Evolutionary conservation across 2,888 invertebrate genomes (phyloP), one percentile per base, ranked within the genome.

Genomic region (Cybosia mesomella): DNA sequence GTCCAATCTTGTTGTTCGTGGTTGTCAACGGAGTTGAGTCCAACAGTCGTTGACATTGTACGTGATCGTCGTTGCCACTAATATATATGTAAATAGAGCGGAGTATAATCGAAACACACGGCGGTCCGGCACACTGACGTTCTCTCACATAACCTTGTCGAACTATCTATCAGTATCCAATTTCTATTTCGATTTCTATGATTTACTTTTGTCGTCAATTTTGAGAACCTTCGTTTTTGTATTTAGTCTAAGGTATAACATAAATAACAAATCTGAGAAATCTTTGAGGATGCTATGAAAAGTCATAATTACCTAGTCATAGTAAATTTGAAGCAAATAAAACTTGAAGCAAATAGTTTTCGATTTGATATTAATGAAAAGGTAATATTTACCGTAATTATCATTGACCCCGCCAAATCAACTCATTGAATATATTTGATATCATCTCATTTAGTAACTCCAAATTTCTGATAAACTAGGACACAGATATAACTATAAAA

Each of bases 381-480:
- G 28, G 5, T 28, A 28, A 28, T 28, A 5, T 28, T 4, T 28
- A 28, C 28, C 28, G 28, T 28, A 18, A 43, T 43, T 43, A 43
- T 43, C 2, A 10, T 7, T 34, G 5, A 34, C n/a, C 4, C 10
- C 32, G 2, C 5, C 28, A 28, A 28, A 28, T 28, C 28, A 28
- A 28, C 28, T 54, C 11, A 34, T 5, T 34, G 10, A 58, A 34
- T n/a, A 10, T 34, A 59, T 36, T 22, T 5, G 8, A 39, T 22
- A 59, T 59, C 22, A 39, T 13, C 15, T 65, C 34, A 32, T 60
- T 55, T 39, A 60, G 21, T 28, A 36, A 60, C 55, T 49, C 15
- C 24, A 54, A 59, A 53, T 36, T 54, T n/a, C 54, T 24, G 66
- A 53, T 28, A 43, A 39, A 55, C n/a, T n/a, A n/a, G n/a, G n/a